Evolutionary conservation across 64 coral and sea anemone species (phyloP), one percentile per base, ranked within the genome.

Genomic region (Montipora foliosa): DNA sequence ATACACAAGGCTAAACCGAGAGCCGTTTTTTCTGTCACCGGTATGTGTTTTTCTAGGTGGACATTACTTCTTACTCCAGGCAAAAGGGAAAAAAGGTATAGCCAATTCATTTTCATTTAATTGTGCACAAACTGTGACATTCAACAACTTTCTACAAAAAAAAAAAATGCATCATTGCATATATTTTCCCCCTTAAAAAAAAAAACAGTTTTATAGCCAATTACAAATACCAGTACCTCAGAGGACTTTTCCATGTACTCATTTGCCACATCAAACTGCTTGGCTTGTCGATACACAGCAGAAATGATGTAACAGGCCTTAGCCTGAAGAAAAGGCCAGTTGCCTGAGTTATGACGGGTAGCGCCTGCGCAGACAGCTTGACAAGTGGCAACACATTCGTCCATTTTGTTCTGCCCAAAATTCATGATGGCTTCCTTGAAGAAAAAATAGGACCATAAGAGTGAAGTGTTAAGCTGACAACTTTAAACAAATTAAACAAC

Each of bases 291-390:
- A 67, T 89, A 89, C 2, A 89, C 49, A 37, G 92, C 92, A 1
- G 92, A 94, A 8, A 94, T 89, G 37, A 94, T 89, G 21, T 89
- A 89, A 74, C 73, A 74, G 11, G 87, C 92, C 12, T 89, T 94
- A 0, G 79, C 68, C 20, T 76, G 55, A 11, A 94, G 48, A 49
- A 94, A 94, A 5, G 48, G 87, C 47, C 29, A 66, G n/a, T 94
- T 94, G 3, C 75, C 49, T 55, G 85, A 73, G 64, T 81, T 57
- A 6, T 13, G 24, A 59, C 47, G 50, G 3, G 24, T 57, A 15
- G 47, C 49, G 1, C 44, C 14, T 5, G 15, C 76, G 22, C 44
- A 29, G 7, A 89, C 92, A 19, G n/a, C 70, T 60, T 52, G 3
- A 20, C 61, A 77, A 9, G 47, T 74, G 8, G 47, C 47, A 13